Conservation (phyloP, 2,888 invertebrate genomes). For the Caenorhabditis zanzibari region DNA sequence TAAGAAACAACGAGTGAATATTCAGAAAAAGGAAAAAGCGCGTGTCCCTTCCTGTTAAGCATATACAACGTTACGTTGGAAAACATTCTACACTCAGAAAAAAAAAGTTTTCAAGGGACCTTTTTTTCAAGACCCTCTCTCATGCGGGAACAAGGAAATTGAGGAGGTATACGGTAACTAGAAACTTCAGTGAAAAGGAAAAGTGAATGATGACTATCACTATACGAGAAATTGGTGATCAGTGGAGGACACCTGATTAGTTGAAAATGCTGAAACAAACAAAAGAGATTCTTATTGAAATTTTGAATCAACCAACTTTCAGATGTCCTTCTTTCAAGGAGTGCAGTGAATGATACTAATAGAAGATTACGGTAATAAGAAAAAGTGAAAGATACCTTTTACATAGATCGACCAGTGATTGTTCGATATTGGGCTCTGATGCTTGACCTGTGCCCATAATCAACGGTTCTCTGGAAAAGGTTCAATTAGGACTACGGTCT, state of each 20-base stretch:
- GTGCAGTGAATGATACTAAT: slow-evolving; percentile 11
- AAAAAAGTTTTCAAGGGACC: slow-evolving; percentile 46
- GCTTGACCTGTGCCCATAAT: slow-evolving; percentile 47
- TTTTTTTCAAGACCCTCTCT: slow-evolving; percentile 6
- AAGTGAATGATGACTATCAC: background rate
- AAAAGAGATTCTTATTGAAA: background rate
- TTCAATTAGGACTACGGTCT: slow-evolving; percentile 23
- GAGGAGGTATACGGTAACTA: background rate
- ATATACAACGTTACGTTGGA: slow-evolving; percentile 25
- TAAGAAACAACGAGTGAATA: slow-evolving; percentile 61
- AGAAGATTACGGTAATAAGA: background rate
- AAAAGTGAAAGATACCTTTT: slow-evolving; percentile 53
- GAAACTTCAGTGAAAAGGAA: background rate
- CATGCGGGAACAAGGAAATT: background rate
- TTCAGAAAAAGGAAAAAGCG: slow-evolving; percentile 52
- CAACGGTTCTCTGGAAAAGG: slow-evolving; percentile 48
- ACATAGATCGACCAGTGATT: slow-evolving; percentile 47
- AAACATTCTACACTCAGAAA: slow-evolving; percentile 12
- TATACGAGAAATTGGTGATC: slow-evolving; percentile 11
- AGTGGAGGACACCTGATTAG: slow-evolving; percentile 30
- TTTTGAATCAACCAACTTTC: background rate
- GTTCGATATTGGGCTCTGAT: slow-evolving; percentile 45
- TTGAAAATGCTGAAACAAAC: slow-evolving; percentile 13
- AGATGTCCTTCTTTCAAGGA: slow-evolving; percentile 8
- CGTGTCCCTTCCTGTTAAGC: slow-evolving; percentile 16